phyloP scores from a whole-genome alignment of 2,113 vertebrate species.

The Cariama cristata region DNA sequence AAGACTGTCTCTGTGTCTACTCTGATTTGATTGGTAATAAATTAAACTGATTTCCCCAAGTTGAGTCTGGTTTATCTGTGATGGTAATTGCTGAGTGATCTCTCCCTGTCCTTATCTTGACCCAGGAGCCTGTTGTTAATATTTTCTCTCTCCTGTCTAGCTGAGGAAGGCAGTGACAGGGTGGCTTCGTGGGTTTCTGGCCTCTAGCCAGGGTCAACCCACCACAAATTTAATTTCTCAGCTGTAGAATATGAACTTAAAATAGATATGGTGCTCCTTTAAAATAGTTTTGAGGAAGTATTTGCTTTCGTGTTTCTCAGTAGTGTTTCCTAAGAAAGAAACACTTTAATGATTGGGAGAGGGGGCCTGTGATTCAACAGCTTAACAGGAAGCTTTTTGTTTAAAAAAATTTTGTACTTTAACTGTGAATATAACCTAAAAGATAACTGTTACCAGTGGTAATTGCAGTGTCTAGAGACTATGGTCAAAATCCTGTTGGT shows the following conservation, averaged over 20 bases:
- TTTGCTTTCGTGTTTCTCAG: not conserved
- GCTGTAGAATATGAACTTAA: not conserved
- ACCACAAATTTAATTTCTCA: not conserved
- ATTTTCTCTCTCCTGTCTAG: not conserved
- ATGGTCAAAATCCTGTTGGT: not conserved
- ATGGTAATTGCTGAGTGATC: not conserved
- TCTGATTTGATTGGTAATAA: not conserved
- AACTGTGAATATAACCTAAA: not conserved
- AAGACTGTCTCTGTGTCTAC: not conserved
- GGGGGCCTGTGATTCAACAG: not conserved
- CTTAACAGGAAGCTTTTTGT: not conserved
- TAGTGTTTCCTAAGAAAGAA: not conserved
- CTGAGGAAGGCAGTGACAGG: not conserved
- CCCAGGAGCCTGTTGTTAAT: not conserved
- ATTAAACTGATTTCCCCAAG: not conserved
- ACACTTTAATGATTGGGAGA: not conserved
- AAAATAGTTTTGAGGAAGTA: not conserved
- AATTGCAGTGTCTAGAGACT: not conserved
- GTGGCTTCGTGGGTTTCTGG: not conserved
- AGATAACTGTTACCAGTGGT: not conserved
- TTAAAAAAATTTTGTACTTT: not conserved
- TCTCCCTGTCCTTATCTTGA: not conserved
- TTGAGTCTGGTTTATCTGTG: not conserved
- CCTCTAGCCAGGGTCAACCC: not conserved
- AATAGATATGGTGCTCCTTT: not conserved